Percentiles rank a stretch among this genome's conserved stretches.
Conservation (phyloP, 1,140 invertebrate species). For the Zaprionus vittiger region DNA sequence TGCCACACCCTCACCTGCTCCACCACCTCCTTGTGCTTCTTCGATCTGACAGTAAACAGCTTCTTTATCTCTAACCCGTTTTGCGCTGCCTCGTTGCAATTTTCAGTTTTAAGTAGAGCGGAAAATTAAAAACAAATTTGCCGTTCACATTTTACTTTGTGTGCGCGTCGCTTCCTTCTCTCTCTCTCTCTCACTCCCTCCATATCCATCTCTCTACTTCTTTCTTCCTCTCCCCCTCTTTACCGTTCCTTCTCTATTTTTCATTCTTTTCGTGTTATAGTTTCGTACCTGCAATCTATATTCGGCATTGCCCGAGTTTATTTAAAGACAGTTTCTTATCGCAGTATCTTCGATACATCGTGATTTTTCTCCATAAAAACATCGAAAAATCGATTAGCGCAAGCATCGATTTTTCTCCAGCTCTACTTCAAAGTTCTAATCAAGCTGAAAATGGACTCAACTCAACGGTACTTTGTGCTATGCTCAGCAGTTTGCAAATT, state of each 20-base stretch:
- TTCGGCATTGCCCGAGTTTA: conserved; percentile 30
- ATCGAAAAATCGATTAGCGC: too few relatives aligned
- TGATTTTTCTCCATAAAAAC: too few relatives aligned
- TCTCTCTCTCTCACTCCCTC: background rate
- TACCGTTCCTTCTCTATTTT: background rate
- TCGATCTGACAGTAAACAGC: conserved; percentile 55
- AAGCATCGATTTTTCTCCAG: too few relatives aligned
- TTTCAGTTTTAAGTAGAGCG: conserved; percentile 77
- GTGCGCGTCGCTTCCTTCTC: background rate
- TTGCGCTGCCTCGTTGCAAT: conserved; percentile 46
- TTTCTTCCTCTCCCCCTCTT: background rate
- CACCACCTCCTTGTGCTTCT: background rate
- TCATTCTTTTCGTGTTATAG: conserved; percentile 16
- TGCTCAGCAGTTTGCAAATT: conserved; percentile 56
- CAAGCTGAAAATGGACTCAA: background rate
- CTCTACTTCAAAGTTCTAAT: background rate
- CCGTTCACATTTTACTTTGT: conserved; percentile 53
- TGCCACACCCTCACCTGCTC: background rate
- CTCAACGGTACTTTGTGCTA: background rate
- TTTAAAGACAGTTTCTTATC: background rate
- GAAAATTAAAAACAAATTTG: conserved; percentile 82
- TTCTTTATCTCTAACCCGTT: conserved; percentile 75
- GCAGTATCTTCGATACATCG: too few relatives aligned
- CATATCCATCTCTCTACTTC: background rate
- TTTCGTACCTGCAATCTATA: conserved; percentile 57